These are phyloP conservation scores for Odontomyia ornata DNA, from an alignment of 2,888 invertebrate genomes.

Conservation along the genomic window DNA sequence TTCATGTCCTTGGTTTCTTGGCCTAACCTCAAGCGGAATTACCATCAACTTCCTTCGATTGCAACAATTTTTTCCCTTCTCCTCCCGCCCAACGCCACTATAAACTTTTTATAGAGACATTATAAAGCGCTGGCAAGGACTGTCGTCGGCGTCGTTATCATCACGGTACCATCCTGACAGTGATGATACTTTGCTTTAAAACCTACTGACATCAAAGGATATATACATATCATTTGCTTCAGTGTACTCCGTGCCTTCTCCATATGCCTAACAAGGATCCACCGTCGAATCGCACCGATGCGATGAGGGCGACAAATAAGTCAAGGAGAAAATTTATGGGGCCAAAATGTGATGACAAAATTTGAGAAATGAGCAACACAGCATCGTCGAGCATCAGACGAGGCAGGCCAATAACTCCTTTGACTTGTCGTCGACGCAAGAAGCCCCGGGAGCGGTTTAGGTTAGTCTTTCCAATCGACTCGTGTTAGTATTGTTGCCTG, in stretches of 20 bases:
- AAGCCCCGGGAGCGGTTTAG: background rate
- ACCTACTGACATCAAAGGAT: conserved; percentile 11
- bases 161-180: conserved; percentile 18
- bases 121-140: conserved; percentile 13
- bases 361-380: conserved; percentile 38
- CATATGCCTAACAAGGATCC: background rate
- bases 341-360: conserved; percentile 39
- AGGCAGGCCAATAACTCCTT: conserved; percentile 36
- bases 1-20: conserved; percentile 24
- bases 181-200: conserved; percentile 33
- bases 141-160: conserved; percentile 19
- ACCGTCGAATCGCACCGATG: conserved; percentile 27
- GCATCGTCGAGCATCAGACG: conserved; percentile 8
- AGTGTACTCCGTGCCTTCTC: background rate
- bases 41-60: background rate
- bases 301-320: conserved; percentile 33
- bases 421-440: background rate
- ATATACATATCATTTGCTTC: background rate
- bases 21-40: background rate
- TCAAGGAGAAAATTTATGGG: conserved; percentile 33
- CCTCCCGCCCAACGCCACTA: background rate
- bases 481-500: background rate
- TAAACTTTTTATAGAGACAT: conserved; percentile 24
- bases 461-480: background rate
- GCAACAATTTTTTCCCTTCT: background rate